Evolutionary conservation across 2,113 vertebrate species (phyloP), one percentile per base, ranked within the genome.

Genomic region (Sorex fumeus): DNA sequence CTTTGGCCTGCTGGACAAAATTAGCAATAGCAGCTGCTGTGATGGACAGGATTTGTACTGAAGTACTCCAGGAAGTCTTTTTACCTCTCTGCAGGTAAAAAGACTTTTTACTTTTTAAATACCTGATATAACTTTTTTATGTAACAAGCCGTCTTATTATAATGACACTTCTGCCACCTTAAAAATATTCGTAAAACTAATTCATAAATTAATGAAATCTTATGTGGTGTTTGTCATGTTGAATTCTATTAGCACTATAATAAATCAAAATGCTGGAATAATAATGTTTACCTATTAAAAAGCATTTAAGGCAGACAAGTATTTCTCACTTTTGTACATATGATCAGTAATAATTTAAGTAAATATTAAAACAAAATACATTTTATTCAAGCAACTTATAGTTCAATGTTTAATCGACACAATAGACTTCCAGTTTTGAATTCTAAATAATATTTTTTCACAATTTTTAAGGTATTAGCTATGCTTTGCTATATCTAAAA

Each of bases 161-260:
- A 11, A 72, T 47, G 19, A 60, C n/a, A 43, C 15, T 57, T 60
- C 43, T 66, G 21, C 30, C 1, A 74, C 3, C 62, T 10, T 74
- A 64, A 72, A 85, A 91, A 69, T 40, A 87, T 27, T 81, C n/a
- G 34, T 34, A 18, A 76, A 80, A 90, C 71, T 88, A 81, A 77
- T 23, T 83, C 60, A 67, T 27, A 92, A 88, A 76, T 67, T 95
- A 28, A 90, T 87, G 30, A 95, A 72, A 87, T 85, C 32, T 84
- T 23, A 91, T 25, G 53, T 13, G 1, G 28, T 40, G 2, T 91
- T 81, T 87, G 23, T 79, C 45, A 32, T 93, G 0, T 87, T 92
- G 30, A 94, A 50, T 36, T 32, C 53, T 50, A 32, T 81, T 81
- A 87, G 43, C 80, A 67, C 34, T 40, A 77, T 28, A 34, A 88